Conservation (phyloP, 1,140 invertebrate genomes). For the Tetramorium alpestre region DNA sequence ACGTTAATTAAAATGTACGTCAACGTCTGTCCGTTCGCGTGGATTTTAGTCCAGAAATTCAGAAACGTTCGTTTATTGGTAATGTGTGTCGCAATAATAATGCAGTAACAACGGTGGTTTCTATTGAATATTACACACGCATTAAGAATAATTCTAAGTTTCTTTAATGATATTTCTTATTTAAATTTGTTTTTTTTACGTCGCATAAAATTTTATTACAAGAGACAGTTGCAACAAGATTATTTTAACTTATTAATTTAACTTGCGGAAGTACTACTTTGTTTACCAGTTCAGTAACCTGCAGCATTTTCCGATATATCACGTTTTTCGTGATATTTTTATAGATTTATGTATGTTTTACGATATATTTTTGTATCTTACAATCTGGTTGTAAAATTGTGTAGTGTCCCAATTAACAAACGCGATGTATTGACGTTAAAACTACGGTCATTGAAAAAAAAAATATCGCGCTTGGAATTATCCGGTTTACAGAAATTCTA, state of each 20-base stretch:
- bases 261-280: not conserved
- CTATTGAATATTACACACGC: not conserved
- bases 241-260: not conserved
- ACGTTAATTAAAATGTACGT: constrained; percentile 51
- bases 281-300: not conserved
- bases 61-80: not conserved
- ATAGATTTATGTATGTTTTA: not conserved
- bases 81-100: constrained; percentile 12
- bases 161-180: not conserved
- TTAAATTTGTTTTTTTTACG: not conserved
- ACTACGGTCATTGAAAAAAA: not conserved
- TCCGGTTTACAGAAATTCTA: constrained; percentile 32
- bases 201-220: not conserved
- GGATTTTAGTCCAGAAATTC: constrained; percentile 24
- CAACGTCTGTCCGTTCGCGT: constrained; percentile 25
- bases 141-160: not conserved
- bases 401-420: constrained; percentile 12
- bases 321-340: not conserved
- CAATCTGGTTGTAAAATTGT: not conserved
- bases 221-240: not conserved
- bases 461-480: constrained; percentile 16
- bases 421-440: constrained; percentile 24
- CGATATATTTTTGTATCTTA: not conserved
- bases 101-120: not conserved
- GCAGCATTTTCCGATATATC: not conserved